Evolutionary conservation across 53 echinoderm and acorn worm species (phyloP).

Genomic region (Zoroaster sp.): DNA sequence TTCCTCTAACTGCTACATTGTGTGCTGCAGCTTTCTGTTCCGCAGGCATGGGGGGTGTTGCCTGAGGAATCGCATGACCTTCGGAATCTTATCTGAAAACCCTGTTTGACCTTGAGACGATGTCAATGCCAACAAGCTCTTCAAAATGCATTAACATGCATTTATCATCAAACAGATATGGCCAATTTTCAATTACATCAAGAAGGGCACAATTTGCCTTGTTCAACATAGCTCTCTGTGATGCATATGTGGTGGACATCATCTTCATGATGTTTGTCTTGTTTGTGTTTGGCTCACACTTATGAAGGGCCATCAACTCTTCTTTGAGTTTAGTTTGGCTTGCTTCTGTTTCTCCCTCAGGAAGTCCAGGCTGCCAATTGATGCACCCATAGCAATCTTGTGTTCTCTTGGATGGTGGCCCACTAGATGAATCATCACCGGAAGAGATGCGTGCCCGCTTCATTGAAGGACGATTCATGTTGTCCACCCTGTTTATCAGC

Average conservation of each 20-base stretch:
- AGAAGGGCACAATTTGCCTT: constrained; percentile 26
- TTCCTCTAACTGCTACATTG: not conserved
- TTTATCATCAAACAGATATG: constrained; percentile 43
- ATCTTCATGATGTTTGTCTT: not conserved
- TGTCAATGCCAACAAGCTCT: constrained; percentile 46
- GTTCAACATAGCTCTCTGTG: constrained; percentile 34
- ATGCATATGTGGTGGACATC: constrained; percentile 27
- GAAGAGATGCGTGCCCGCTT: not conserved
- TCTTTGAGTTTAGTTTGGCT: constrained; percentile 18
- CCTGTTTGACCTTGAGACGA: constrained; percentile 10
- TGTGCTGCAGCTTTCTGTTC: not conserved
- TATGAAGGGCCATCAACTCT: constrained; percentile 24
- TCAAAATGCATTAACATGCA: constrained; percentile 46
- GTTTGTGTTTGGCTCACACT: not conserved
- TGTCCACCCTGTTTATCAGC: not conserved
- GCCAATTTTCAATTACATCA: constrained; percentile 47
- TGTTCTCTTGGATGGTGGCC: not conserved
- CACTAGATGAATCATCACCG: not conserved
- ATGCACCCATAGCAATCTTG: constrained; percentile 57
- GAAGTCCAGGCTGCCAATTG: constrained; percentile 38
- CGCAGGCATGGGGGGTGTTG: constrained; percentile 6
- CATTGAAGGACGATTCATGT: not conserved
- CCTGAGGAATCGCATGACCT: constrained; percentile 25
- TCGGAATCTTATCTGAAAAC: constrained; percentile 37
- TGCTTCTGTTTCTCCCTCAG: constrained; percentile 34